Conservation (phyloP, 2,113 vertebrate species). For the Irena cyanogastra region DNA sequence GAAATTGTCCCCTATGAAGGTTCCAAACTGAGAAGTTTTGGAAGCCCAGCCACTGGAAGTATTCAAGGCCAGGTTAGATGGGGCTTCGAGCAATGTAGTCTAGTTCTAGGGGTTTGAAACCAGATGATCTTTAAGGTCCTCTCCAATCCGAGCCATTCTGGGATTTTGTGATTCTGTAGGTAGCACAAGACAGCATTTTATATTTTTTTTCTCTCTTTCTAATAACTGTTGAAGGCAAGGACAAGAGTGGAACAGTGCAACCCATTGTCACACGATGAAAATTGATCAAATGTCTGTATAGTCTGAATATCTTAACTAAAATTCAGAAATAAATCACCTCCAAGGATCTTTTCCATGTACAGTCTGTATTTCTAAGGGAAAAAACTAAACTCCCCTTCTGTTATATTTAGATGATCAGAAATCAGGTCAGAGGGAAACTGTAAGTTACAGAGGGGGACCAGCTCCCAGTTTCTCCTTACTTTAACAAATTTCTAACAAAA, state of each 20-base stretch:
- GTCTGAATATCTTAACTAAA: background rate
- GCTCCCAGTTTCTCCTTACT: background rate
- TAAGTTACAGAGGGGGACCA: background rate
- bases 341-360: background rate
- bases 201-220: background rate
- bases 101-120: background rate
- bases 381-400: rapidly evolving
- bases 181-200: background rate
- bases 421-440: background rate
- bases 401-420: background rate
- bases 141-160: background rate
- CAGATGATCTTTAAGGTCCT: background rate
- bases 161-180: background rate
- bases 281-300: background rate
- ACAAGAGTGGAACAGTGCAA: background rate
- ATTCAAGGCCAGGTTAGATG: background rate
- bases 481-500: background rate
- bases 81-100: rapidly evolving
- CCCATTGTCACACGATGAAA: background rate
- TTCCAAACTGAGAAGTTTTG: background rate
- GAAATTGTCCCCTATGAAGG: background rate
- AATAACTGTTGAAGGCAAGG: background rate
- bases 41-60: background rate
- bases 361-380: background rate
- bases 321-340: background rate